These are phyloP conservation scores for Solen grandis DNA, from an alignment of 1,140 invertebrate genomes.

Conservation along the genomic window DNA sequence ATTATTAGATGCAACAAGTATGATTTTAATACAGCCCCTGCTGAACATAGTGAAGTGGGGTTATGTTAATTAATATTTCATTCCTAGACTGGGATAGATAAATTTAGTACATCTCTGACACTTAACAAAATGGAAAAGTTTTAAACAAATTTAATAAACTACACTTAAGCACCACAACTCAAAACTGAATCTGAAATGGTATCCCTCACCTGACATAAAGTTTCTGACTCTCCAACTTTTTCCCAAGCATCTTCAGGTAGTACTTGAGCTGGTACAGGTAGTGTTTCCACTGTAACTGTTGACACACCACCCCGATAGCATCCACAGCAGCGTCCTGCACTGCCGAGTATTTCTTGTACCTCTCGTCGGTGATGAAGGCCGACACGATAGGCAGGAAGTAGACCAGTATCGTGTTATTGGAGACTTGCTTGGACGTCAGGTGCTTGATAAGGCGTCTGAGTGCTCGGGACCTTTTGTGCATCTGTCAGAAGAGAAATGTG, in stretches of 20 bases:
- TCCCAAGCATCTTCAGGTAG: constrained; percentile 89
- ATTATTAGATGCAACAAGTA: no score
- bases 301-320: constrained; percentile 87
- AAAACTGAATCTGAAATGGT: no score
- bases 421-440: constrained; percentile 83
- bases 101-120: no score
- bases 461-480: constrained; percentile 90
- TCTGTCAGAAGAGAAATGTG: constrained; percentile 83
- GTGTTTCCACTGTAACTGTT: constrained; percentile 91
- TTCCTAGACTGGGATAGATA: no score
- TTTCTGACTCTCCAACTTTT: constrained; percentile 88
- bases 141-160: no score
- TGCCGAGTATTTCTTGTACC: constrained; percentile 88
- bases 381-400: constrained; percentile 93
- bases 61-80: no score
- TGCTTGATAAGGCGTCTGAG: constrained; percentile 83
- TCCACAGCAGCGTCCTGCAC: constrained; percentile 90
- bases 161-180: no score
- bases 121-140: no score
- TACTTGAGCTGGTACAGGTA: constrained; percentile 91
- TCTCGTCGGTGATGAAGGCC: constrained; percentile 89
- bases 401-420: constrained; percentile 87
- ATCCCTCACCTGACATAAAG: constrained; percentile 80
- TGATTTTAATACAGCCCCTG: no score
- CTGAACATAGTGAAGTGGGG: no score